A percentile compares a stretch with the other conserved stretches of the same genome.
Evolutionary conservation across 2,113 vertebrate species (phyloP).

Genomic region (Opisthocomus hoazin): DNA sequence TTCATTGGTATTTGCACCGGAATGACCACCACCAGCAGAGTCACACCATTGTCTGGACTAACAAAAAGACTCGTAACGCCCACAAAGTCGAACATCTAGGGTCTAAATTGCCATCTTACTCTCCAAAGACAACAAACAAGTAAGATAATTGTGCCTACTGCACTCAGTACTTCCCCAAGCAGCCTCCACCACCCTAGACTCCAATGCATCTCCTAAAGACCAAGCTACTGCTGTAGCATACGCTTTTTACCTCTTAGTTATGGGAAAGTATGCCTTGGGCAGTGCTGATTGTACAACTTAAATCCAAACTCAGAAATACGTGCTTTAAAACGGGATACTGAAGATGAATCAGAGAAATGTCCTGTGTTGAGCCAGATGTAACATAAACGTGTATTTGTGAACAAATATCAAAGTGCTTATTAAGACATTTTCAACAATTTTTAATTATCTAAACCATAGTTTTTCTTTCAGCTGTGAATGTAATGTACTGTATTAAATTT

Average conservation of each 20-base stretch:
- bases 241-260: background rate
- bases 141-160: background rate
- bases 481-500: background rate
- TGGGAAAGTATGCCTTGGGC: background rate
- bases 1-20: background rate
- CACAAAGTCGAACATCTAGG: background rate
- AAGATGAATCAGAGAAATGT: background rate
- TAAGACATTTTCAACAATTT: background rate
- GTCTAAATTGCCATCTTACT: background rate
- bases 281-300: background rate
- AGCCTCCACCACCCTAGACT: background rate
- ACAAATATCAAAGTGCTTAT: background rate
- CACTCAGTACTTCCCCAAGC: background rate
- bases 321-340: background rate
- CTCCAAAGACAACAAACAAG: background rate
- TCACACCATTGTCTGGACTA: background rate
- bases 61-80: background rate
- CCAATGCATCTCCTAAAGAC: background rate
- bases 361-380: background rate
- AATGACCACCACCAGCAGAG: background rate
- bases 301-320: background rate
- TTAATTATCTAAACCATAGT: constrained; percentile 4
- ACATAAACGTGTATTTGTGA: background rate
- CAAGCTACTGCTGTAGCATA: background rate
- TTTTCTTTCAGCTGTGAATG: background rate